These are phyloP conservation scores for Drosophila lutescens DNA, from an alignment of 2,888 invertebrate species.

Conservation along the genomic window DNA sequence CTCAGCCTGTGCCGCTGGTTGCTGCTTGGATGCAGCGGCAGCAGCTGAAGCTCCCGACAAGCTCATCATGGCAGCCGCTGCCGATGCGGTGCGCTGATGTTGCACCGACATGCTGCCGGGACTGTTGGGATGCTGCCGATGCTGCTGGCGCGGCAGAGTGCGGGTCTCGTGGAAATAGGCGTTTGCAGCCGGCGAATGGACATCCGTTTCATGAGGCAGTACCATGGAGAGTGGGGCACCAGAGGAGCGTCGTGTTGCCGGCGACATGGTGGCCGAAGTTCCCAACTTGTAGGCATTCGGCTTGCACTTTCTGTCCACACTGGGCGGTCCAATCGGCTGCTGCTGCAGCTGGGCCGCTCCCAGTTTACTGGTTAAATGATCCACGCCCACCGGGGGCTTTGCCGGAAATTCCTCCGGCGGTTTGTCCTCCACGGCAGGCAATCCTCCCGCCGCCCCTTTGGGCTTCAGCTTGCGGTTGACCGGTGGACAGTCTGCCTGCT, in stretches of 20 bases:
- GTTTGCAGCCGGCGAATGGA: conserved; percentile 53
- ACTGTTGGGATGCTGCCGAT: conserved; percentile 61
- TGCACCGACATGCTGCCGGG: conserved; percentile 71
- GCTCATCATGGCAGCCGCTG: conserved; percentile 70
- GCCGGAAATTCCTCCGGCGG: conserved; percentile 80
- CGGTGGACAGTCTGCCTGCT: conserved; percentile 86
- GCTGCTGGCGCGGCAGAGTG: conserved; percentile 82
- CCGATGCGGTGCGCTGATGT: conserved; percentile 79
- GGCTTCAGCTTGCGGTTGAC: conserved; percentile 94
- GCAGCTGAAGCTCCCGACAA: conserved; percentile 3
- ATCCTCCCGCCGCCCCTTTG: conserved; percentile 57
- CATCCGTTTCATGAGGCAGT: conserved; percentile 74
- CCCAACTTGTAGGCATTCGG: conserved; percentile 85
- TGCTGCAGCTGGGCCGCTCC: conserved; percentile 64
- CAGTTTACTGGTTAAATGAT: conserved; percentile 67
- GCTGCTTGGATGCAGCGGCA: conserved; percentile 9
- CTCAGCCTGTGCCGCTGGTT: conserved; percentile 65
- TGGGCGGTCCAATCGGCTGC: conserved; percentile 84
- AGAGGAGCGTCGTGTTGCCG: conserved; percentile 73
- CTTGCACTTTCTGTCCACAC: conserved; percentile 87
- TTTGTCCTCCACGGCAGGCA: conserved; percentile 72
- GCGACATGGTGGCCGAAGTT: conserved; percentile 71
- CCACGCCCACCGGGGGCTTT: conserved; percentile 76
- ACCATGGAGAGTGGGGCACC: conserved; percentile 82
- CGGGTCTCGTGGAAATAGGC: conserved; percentile 77